Percentiles rank a stretch among this genome's conserved stretches.
These are phyloP conservation scores for Penaeus indicus DNA, from an alignment of 1,140 invertebrate genomes.

Conservation along the genomic window DNA sequence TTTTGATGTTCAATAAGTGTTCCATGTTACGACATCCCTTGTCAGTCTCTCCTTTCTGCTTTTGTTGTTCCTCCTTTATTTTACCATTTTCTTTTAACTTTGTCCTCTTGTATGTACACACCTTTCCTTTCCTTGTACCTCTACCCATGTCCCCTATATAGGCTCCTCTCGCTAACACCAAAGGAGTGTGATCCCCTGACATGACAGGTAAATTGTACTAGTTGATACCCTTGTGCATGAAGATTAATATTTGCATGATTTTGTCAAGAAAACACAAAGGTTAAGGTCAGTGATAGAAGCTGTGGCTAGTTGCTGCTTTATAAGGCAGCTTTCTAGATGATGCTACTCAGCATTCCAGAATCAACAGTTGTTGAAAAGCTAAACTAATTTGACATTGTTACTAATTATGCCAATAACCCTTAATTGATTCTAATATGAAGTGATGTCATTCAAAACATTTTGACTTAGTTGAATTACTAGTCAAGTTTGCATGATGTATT, in stretches of 20 bases:
- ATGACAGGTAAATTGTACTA: constrained; percentile 37
- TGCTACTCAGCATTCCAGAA: too few species aligned
- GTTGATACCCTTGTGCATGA: constrained; percentile 25
- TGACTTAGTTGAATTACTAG: too few species aligned
- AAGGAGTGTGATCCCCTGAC: constrained; percentile 27
- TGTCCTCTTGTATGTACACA: not conserved
- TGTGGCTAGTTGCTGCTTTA: too few species aligned
- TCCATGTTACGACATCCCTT: not conserved
- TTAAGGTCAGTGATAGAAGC: too few species aligned
- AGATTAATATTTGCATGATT: not conserved
- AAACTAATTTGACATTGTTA: too few species aligned
- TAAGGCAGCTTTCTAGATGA: too few species aligned
- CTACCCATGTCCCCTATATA: not conserved
- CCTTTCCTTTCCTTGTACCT: not conserved
- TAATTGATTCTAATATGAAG: too few species aligned
- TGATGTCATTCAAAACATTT: too few species aligned
- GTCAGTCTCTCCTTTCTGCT: constrained; percentile 3
- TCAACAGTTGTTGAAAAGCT: too few species aligned
- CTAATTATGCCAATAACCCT: too few species aligned
- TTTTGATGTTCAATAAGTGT: not conserved
- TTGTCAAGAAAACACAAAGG: too few species aligned
- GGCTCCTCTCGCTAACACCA: constrained; percentile 38
- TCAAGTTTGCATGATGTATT: too few species aligned
- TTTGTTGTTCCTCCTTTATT: constrained; percentile 8
- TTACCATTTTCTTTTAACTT: not conserved